Percentiles rank a stretch among this genome's conserved stretches.
These are phyloP conservation scores for Drosophila nr. fundita DNA, from an alignment of 2,888 invertebrate genomes.

Conservation along the genomic window DNA sequence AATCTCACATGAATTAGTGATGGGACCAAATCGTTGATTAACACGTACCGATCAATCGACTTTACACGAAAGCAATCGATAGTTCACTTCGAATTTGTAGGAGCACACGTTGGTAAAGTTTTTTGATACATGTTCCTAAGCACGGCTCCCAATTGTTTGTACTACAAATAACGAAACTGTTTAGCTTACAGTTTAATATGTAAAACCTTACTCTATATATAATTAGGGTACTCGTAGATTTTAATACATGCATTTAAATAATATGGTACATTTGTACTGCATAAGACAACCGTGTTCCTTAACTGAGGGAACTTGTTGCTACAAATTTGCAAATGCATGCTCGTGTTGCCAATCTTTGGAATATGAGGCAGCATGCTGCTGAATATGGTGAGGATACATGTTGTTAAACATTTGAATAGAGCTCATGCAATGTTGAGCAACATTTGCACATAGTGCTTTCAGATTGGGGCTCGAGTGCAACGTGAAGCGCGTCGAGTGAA, in stretches of 20 bases:
- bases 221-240: background rate
- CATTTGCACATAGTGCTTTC: constrained; percentile 43
- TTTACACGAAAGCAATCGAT: background rate
- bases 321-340: background rate
- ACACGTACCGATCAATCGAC: constrained; percentile 18
- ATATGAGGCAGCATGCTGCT: constrained; percentile 6
- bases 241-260: background rate
- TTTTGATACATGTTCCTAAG: background rate
- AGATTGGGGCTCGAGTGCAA: constrained; percentile 68
- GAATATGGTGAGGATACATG: constrained; percentile 17
- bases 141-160: background rate
- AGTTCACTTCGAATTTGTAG: background rate
- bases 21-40: constrained; percentile 12
- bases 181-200: background rate
- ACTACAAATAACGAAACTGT: background rate
- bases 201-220: background rate
- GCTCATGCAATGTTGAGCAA: constrained; percentile 32
- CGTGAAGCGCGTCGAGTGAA: constrained; percentile 49
- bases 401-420: constrained; percentile 9
- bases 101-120: background rate
- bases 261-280: background rate
- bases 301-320: background rate
- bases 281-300: background rate
- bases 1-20: constrained; percentile 52
- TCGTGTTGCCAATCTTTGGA: background rate